A percentile compares a stretch with the other conserved stretches of the same genome.
Conservation (phyloP, 2,113 vertebrate genomes). For the Cepphus grylle region DNA sequence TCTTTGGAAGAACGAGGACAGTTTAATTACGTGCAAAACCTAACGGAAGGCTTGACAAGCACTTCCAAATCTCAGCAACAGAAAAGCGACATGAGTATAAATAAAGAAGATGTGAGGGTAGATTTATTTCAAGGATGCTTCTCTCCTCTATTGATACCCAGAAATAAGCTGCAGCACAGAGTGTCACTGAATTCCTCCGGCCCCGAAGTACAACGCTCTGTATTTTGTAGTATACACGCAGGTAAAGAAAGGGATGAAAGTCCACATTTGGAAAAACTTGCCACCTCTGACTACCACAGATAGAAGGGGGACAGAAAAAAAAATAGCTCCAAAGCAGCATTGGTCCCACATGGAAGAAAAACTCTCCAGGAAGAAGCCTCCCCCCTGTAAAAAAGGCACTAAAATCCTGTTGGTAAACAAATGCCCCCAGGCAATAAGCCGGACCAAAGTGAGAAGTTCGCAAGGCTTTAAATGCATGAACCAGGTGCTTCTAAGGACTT, state of each 20-base stretch:
- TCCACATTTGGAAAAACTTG: neutral
- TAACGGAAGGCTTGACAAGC: neutral
- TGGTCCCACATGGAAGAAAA: neutral
- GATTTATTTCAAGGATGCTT: neutral
- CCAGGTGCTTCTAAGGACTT: neutral
- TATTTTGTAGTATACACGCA: accelerated
- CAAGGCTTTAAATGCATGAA: neutral
- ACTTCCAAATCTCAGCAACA: neutral
- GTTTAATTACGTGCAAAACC: neutral
- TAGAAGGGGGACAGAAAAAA: neutral
- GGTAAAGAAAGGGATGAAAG: neutral
- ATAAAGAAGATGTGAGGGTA: neutral
- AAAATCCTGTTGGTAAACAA: neutral
- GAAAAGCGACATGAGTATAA: neutral
- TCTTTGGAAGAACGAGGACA: neutral
- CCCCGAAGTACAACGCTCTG: neutral
- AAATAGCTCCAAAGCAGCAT: neutral
- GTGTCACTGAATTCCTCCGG: neutral
- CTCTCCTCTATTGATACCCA: neutral
- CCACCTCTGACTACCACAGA: neutral
- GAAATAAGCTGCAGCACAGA: neutral
- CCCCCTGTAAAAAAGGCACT: neutral
- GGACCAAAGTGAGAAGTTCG: neutral
- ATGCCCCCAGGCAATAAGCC: neutral
- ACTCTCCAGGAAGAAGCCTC: neutral